Base-by-base conservation (phyloP, 1,140 invertebrate genomes). In the Lasaia peninsularis region DNA sequence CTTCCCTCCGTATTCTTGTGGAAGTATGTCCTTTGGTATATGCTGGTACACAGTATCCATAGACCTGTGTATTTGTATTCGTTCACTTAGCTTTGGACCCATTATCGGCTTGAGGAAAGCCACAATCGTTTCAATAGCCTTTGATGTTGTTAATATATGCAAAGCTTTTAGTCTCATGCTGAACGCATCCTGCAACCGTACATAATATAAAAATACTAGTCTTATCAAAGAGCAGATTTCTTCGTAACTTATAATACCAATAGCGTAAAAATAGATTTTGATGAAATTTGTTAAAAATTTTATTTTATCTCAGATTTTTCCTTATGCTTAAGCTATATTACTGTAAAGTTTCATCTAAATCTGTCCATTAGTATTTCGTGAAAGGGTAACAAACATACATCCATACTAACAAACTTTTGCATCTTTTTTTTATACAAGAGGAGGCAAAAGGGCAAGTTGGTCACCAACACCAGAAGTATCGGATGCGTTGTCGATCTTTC, bases 1-100 rank as follows among this genome's bases (percentile, higher is more conserved):
- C n/a, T 28, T 28, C 0, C 82, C 82, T 0, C 75, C 80, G 61
- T 73, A 77, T 10, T 86, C 75, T 10, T 18, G 16, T 28, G 80
- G 81, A 6, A 86, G 54, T 7, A 71, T 67, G 28, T 78, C 71
- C 24, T 64, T 60, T 2, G 71, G 64, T 2, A 86, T 51, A 20
- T 60, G 52, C 10, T 78, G 54, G 9, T 71, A 32, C 2, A 86
- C 37, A 0, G 49, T 49, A n/a, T 78, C 71, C 4, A 53, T 7
- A 9, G 44, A 52, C 1, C 60, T 62, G 18, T 76, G 71, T 6
- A 78, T 67, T 10, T 73, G 62, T 12, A 84, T 66, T 60, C 81
- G 58, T 3, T 54, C 57, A 0, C 35, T 56, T 2, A 75, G 8
- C 50, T 78, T 78, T 11, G 60, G 56, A 24, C 60, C 64, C 8